phyloP scores from a whole-genome alignment of 64 coral and sea anemone genomes.

The Dendronephthya gigantea region DNA sequence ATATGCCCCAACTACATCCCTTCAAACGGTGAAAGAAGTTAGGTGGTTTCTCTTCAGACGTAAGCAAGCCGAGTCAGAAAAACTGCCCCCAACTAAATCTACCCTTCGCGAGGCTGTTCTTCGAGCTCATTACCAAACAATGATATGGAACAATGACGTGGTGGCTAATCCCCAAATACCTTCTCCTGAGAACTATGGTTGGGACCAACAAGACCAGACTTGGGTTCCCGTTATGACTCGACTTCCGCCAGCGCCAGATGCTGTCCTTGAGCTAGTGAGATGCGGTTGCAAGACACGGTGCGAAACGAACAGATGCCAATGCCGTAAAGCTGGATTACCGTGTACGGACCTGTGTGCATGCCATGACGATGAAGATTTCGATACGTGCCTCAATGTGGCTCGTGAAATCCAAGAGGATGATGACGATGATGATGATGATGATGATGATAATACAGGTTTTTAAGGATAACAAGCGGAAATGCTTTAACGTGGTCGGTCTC shows the following conservation, averaged over 20 bases:
- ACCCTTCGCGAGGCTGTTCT: slow-evolving; percentile 35
- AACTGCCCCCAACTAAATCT: slow-evolving; percentile 33
- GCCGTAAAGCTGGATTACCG: slow-evolving; percentile 27
- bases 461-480: too few relatives aligned
- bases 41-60: slow-evolving; percentile 41
- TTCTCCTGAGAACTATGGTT: slow-evolving; percentile 44
- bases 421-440: neutral
- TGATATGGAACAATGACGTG: slow-evolving; percentile 53
- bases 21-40: slow-evolving; percentile 20
- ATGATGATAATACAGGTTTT: too few relatives aligned
- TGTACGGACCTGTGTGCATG: slow-evolving; percentile 35
- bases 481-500: too few relatives aligned
- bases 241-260: slow-evolving; percentile 29
- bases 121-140: slow-evolving; percentile 31
- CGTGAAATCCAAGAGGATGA: neutral
- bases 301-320: slow-evolving; percentile 2
- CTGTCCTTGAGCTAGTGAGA: slow-evolving; percentile 19
- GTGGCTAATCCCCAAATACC: slow-evolving; percentile 42
- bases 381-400: too few relatives aligned
- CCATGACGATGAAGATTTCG: neutral
- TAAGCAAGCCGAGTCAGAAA: slow-evolving; percentile 44
- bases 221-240: slow-evolving; percentile 30
- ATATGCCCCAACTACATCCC: slow-evolving; percentile 22
- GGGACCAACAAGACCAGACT: slow-evolving; percentile 5
- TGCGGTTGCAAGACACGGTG: slow-evolving; percentile 28